Base-by-base conservation (phyloP, 35 echinoderm and acorn worm species). In the Stichopus chloronotus region DNA sequence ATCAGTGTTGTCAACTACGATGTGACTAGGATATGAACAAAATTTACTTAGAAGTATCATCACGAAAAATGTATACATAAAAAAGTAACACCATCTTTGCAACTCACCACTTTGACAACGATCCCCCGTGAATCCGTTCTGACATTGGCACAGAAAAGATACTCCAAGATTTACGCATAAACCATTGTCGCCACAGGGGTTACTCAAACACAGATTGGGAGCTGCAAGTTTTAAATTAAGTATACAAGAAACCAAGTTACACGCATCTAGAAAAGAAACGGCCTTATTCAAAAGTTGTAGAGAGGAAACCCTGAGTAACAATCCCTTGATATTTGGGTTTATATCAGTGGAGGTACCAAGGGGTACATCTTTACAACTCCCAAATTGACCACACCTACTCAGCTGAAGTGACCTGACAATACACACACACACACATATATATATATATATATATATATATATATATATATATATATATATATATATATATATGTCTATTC, bases 101-200 rank as follows among this genome's bases (percentile, higher is more conserved):
- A 25, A 82, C 79, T 82, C 24, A 82, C 79, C 23, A 54, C 4
- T 82, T 19, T 82, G 30, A 82, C 79, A 82, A 54, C 43, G 52
- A 9, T 82, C 30, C 14, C 79, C 79, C 5, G 79, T 82, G 17
- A 54, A 82, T 7, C 79, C 79, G 53, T 82, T 82, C 25, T 55
- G 43, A 25, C 79, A 82, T 55, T 82, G 79, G 12, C 79, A 82
- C 14, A 82, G 25, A 52, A 82, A 82, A 54, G 43, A 53, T 53
- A 55, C 5, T 43, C 43, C 17, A 82, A 82, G 55, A 19, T 82
- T 54, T 54, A 43, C 55, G 55, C 79, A 82, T 0, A 16, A 8
- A 54, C 79, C 79, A 82, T 82, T 82, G 17, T 54, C 52, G 25
- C n/a, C 79, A 54, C 79, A 82, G n/a, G 79, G 79, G 17, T 82